Conservation (phyloP, 2,888 invertebrate genomes). For the Sphaerophoria rueppellii region DNA sequence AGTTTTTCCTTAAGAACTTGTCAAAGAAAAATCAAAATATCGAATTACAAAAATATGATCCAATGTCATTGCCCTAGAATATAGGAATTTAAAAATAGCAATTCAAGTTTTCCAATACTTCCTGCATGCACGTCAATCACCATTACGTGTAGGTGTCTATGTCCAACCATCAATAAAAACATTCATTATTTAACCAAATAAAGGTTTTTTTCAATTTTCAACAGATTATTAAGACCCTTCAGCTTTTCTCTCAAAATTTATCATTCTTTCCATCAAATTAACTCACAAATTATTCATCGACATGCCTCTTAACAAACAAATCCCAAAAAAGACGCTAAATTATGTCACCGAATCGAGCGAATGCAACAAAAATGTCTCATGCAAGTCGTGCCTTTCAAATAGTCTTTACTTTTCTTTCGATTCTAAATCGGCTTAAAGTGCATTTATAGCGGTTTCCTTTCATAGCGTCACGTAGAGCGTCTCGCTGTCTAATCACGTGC, state of each 20-base stretch:
- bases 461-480: constrained; percentile 58
- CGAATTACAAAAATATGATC: too few relatives aligned
- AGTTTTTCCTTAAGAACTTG: too few relatives aligned
- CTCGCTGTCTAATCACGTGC: constrained; percentile 52
- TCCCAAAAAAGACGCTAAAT: constrained; percentile 36
- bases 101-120: too few relatives aligned
- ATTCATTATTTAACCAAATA: not conserved
- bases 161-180: not conserved
- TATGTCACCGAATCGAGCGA: constrained; percentile 21
- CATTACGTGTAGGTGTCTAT: not conserved
- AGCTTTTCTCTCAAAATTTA: not conserved
- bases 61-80: too few relatives aligned
- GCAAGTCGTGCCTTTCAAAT: constrained; percentile 21
- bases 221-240: constrained; percentile 18
- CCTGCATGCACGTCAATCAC: too few relatives aligned
- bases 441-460: constrained; percentile 26
- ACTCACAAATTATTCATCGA: constrained; percentile 53
- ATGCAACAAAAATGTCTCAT: not conserved
- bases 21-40: too few relatives aligned
- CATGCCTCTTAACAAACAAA: constrained; percentile 43
- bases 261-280: constrained; percentile 36
- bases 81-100: too few relatives aligned
- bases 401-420: constrained; percentile 6
- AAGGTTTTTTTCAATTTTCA: not conserved
- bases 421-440: constrained; percentile 47